Conservation (phyloP, 2,888 invertebrate species). For the Lypha dubia region DNA sequence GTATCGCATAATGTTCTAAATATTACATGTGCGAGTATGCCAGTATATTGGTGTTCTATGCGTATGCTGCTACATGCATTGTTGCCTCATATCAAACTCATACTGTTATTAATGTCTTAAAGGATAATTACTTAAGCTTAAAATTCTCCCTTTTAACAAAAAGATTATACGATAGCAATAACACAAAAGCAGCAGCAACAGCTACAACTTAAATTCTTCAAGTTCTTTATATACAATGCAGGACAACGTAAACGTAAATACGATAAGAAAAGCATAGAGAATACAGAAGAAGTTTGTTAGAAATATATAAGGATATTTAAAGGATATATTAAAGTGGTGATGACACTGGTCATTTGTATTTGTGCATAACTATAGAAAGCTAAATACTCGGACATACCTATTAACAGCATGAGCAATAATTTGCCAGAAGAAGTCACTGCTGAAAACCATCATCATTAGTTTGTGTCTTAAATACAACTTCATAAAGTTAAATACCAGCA, state of each 20-base stretch:
- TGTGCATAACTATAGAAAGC: conserved; percentile 1
- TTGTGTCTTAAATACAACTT: conserved; percentile 55
- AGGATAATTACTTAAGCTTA: conserved; percentile 73
- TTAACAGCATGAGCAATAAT: too few relatives aligned
- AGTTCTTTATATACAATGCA: background rate
- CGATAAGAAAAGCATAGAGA: background rate
- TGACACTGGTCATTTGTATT: conserved; percentile 70
- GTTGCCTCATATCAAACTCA: conserved; percentile 21
- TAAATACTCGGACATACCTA: background rate
- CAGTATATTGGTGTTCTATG: background rate
- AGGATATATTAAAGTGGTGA: conserved; percentile 67
- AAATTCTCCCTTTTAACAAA: conserved; percentile 56
- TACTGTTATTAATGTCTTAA: conserved; percentile 72
- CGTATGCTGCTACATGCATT: conserved; percentile 34
- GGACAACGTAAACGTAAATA: conserved; percentile 15
- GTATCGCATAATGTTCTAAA: conserved; percentile 46
- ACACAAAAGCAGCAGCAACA: conserved; percentile 15
- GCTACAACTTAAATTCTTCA: background rate
- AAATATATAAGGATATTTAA: conserved; percentile 54
- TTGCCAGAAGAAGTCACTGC: conserved; percentile 44
- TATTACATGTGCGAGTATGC: background rate
- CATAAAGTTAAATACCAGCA: conserved; percentile 62
- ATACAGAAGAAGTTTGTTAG: conserved; percentile 5
- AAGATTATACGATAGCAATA: conserved; percentile 52
- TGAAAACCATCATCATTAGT: conserved; percentile 69